These are phyloP conservation scores for Onychostruthus taczanowskii DNA, from an alignment of 2,113 vertebrate genomes.

Conservation along the genomic window DNA sequence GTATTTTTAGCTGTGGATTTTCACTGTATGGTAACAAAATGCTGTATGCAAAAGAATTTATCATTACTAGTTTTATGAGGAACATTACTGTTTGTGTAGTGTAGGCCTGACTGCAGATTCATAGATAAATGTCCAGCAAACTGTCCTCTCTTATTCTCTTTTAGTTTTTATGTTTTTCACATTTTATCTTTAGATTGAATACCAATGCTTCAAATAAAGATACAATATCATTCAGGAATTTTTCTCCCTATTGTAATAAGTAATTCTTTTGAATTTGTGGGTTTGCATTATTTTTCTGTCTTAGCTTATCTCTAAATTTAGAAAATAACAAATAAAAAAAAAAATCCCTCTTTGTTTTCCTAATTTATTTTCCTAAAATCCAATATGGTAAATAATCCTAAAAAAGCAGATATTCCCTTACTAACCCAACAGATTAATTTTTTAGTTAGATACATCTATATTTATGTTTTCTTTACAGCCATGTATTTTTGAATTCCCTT, in stretches of 20 bases:
- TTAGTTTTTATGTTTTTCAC: not conserved
- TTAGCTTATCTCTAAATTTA: not conserved
- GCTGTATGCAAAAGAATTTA: not conserved
- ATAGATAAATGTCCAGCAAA: not conserved
- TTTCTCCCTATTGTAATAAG: not conserved
- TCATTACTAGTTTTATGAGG: not conserved
- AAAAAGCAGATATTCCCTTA: not conserved
- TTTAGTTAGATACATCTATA: not conserved
- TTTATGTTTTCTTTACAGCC: not conserved
- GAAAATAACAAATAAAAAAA: not conserved
- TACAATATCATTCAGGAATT: not conserved
- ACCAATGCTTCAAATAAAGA: not conserved
- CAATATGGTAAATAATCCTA: not conserved
- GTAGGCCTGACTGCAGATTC: not conserved
- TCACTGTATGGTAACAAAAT: not conserved
- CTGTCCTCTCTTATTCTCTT: not conserved
- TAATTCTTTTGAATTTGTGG: not conserved
- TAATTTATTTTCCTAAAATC: not conserved
- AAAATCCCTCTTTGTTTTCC: accelerated
- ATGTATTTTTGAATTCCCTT: not conserved
- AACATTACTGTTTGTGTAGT: not conserved
- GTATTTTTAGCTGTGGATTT: not conserved
- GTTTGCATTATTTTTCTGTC: not conserved
- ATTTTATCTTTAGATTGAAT: not conserved
- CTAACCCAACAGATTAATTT: not conserved